phyloP scores from a whole-genome alignment of 2,797 vertebrate genomes.

The Poecilia wingei region DNA sequence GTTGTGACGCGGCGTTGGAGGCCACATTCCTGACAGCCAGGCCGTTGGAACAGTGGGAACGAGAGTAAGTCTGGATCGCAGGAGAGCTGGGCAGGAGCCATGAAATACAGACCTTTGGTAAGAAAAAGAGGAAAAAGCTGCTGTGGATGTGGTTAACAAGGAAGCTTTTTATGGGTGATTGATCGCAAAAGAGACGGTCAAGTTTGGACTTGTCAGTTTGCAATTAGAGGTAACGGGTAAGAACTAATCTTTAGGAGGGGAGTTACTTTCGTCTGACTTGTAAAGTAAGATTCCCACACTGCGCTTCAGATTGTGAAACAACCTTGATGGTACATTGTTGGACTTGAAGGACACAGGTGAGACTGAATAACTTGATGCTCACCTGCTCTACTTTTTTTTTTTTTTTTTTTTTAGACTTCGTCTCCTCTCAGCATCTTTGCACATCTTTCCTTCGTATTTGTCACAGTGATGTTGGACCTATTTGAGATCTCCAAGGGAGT shows the following conservation, averaged over 20 bases:
- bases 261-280: background rate
- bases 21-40: conserved; percentile 51
- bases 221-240: conserved; percentile 12
- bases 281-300: background rate
- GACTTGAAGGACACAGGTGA: conserved; percentile 47
- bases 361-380: background rate
- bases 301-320: background rate
- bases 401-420: background rate
- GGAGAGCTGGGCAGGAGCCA: conserved; percentile 50
- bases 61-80: conserved; percentile 1
- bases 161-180: background rate
- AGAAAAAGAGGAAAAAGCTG: conserved; percentile 39
- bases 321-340: conserved; percentile 6
- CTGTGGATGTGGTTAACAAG: background rate
- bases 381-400: background rate
- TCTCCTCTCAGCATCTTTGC: conserved; percentile 15
- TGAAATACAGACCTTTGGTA: conserved; percentile 83
- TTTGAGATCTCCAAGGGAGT: conserved; percentile 46
- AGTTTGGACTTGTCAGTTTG: conserved; percentile 10
- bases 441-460: conserved; percentile 25
- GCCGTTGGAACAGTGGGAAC: conserved; percentile 13
- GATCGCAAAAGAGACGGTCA: background rate
- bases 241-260: background rate
- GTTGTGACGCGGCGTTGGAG: conserved; percentile 48
- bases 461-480: conserved; percentile 25